Percentiles rank a stretch among this genome's conserved stretches.
phyloP scores from a whole-genome alignment of 2,888 invertebrate species.

The Acanthosepion pharaonis region DNA sequence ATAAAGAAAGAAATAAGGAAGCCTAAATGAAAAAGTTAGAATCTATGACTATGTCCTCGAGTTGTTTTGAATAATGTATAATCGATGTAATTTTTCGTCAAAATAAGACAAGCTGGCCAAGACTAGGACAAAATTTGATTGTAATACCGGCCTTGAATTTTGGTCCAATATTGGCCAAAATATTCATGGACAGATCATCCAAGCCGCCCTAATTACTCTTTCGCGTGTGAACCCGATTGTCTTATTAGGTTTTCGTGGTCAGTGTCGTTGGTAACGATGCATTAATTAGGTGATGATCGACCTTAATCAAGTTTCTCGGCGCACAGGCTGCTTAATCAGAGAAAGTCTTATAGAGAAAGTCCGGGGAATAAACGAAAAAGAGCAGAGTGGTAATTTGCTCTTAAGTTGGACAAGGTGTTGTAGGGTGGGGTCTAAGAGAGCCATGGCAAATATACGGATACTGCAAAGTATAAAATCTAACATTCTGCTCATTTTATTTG shows the following conservation, averaged over 20 bases:
- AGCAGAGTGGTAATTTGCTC: not conserved
- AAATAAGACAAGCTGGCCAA: not conserved
- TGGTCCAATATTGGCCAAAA: not conserved
- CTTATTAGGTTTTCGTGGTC: not conserved
- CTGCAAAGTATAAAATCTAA: not conserved
- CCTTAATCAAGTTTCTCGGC: constrained; percentile 6
- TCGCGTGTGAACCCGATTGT: not conserved
- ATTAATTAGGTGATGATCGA: not conserved
- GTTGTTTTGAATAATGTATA: constrained; percentile 5
- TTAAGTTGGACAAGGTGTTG: not conserved
- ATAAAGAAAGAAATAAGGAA: no score
- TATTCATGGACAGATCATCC: constrained; percentile 3
- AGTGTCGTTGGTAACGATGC: not conserved
- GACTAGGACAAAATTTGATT: not conserved
- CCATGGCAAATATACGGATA: not conserved
- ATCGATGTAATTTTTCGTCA: not conserved
- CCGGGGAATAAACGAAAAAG: not conserved
- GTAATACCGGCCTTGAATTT: not conserved
- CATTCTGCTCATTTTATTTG: no score
- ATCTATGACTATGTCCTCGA: not conserved
- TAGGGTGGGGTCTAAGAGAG: not conserved
- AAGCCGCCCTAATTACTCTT: not conserved
- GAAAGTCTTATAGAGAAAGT: not conserved
- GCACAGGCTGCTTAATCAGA: not conserved
- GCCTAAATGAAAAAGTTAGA: not conserved